These are phyloP conservation scores for Pyrrhia umbra DNA, from an alignment of 2,888 invertebrate species.

Conservation along the genomic window DNA sequence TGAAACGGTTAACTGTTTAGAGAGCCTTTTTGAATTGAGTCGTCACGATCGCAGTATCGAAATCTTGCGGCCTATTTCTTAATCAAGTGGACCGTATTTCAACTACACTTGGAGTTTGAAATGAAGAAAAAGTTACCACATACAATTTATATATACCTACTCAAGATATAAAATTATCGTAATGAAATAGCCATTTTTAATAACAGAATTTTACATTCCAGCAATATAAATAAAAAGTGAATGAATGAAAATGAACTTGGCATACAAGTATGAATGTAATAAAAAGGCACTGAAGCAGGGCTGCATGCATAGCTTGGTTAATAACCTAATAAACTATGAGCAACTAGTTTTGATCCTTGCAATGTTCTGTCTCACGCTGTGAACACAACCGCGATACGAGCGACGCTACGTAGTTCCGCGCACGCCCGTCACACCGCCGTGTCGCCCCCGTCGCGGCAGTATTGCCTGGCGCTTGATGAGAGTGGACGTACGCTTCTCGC, in stretches of 20 bases:
- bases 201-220: not conserved
- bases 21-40: conserved; percentile 41
- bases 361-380: conserved; percentile 55
- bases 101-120: conserved; percentile 9
- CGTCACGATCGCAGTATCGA: conserved; percentile 46
- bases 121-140: conserved; percentile 17
- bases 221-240: conserved; percentile 31
- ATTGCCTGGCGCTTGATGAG: conserved; percentile 74
- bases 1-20: conserved; percentile 35
- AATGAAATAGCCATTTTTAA: conserved; percentile 8
- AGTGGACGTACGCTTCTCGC: conserved; percentile 77
- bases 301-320: conserved; percentile 51
- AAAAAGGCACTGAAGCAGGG: conserved; percentile 37
- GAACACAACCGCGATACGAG: conserved; percentile 49
- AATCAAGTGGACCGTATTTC: conserved; percentile 29
- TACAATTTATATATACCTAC: not conserved
- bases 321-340: conserved; percentile 71
- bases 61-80: conserved; percentile 31
- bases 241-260: conserved; percentile 41
- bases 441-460: conserved; percentile 83
- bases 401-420: conserved; percentile 79
- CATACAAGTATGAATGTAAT: conserved; percentile 29
- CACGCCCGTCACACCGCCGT: conserved; percentile 70
- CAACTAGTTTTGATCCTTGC: conserved; percentile 78
- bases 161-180: not conserved